These are phyloP conservation scores for Dicyrtoma fusca DNA, from an alignment of 2,888 invertebrate genomes.

Conservation along the genomic window DNA sequence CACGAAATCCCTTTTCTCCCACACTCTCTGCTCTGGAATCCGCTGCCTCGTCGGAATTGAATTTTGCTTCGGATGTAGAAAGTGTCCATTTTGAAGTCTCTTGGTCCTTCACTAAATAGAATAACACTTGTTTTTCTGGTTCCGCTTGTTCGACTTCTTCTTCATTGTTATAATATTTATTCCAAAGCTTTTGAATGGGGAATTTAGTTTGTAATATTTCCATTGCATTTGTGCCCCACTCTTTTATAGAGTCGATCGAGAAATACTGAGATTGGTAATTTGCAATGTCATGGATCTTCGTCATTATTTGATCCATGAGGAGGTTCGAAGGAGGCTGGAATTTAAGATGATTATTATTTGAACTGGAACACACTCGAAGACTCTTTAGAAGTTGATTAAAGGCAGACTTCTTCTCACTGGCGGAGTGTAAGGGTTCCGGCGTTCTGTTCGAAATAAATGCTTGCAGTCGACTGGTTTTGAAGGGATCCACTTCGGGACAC, in stretches of 20 bases:
- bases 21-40: not conserved
- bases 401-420: slow-evolving; percentile 4
- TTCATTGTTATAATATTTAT: not conserved
- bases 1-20: not conserved
- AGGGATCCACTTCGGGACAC: not conserved
- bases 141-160: not conserved
- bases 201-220: no score
- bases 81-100: not conserved
- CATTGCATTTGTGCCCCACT: no score
- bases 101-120: not conserved
- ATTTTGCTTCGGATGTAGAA: not conserved
- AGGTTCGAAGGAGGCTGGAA: not conserved
- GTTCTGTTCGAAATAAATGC: not conserved
- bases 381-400: slow-evolving; percentile 8
- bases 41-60: no score
- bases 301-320: not conserved
- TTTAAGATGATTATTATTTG: not conserved
- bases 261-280: no score
- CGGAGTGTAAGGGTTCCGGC: not conserved
- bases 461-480: not conserved
- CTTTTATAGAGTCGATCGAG: no score
- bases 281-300: not conserved
- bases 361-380: not conserved
- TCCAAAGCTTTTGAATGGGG: no score
- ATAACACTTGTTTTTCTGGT: not conserved